Base-by-base conservation (phyloP, 1,140 invertebrate genomes). In the Temnothorax nylanderi region DNA sequence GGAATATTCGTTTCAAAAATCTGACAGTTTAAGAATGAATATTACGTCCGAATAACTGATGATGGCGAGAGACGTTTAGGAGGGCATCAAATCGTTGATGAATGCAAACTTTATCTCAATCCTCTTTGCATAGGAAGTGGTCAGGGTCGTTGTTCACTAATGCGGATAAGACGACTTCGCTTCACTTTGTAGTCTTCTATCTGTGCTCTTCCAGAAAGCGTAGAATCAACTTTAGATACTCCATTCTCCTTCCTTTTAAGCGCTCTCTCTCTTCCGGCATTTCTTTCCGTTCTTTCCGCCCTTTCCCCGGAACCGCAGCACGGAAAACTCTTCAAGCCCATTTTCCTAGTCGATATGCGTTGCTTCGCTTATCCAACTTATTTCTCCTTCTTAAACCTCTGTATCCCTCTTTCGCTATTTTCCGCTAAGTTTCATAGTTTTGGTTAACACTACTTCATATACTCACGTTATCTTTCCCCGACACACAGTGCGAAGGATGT, bases 71-170 rank as follows among this genome's bases (percentile, higher is more conserved):
- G 71, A n/a, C 41, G 89, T 86, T 86, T 81, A 91, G 64, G 49
- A 44, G 76, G 67, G 18, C 11, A 62, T 76, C 84, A 80, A 86
- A 86, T 85, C 89, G 41, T 80, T 91, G 89, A 91, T 87, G 74
- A 91, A 91, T 89, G 85, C 51, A 87, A 89, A 84, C 80, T 89
- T 90, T 91, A 91, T 91, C 90, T 89, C 91, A 92, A 89, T 87
- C 76, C 89, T 88, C 91, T 90, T 90, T 89, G 89, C 89, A 89
- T 91, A 90, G 81, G 82, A 91, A 78, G 85, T 90, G 91, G 89
- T 91, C 91, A 91, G 89, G 89, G 58, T 89, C 88, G 82, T 85
- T 81, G 91, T 93, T 90, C 90, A 93, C 91, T 93, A 93, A 94
- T 93, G 91, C 87, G 92, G 90, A 94, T 93, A 94, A 90, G 90